Conservation (phyloP, 2,113 vertebrate genomes). For the Crypturellus undulatus region DNA sequence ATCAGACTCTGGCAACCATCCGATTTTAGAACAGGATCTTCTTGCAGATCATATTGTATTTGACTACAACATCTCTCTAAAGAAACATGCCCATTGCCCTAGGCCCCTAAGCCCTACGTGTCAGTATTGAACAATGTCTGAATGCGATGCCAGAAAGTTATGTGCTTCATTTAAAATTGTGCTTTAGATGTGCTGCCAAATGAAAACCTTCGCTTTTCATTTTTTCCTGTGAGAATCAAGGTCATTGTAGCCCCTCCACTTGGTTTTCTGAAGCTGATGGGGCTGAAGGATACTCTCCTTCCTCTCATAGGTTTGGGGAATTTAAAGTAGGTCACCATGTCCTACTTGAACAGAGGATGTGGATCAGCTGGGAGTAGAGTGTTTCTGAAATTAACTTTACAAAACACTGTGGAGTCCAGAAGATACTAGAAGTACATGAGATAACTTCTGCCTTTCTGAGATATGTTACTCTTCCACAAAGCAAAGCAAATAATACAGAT, state of each 20-base stretch:
- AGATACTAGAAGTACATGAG: neutral
- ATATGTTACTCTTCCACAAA: neutral
- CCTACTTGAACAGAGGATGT: neutral
- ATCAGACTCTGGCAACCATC: neutral
- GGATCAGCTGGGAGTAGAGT: neutral
- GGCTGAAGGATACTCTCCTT: neutral
- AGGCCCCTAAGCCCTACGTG: neutral
- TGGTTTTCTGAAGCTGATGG: neutral
- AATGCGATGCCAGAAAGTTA: neutral
- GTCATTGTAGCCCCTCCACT: neutral
- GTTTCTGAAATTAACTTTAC: neutral
- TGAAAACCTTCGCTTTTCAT: neutral
- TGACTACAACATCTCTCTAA: neutral
- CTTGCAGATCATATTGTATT: neutral
- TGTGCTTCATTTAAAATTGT: neutral
- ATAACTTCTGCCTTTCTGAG: neutral
- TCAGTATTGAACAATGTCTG: neutral
- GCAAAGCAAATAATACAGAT: neutral
- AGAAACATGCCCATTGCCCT: neutral
- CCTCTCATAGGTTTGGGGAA: neutral
- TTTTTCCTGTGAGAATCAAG: neutral
- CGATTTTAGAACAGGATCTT: neutral
- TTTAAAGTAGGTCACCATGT: neutral
- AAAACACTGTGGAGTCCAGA: neutral
- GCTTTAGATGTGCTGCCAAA: neutral